These are phyloP conservation scores for Pseudochirops cupreus DNA, from an alignment of 2,797 vertebrate genomes.

Conservation along the genomic window DNA sequence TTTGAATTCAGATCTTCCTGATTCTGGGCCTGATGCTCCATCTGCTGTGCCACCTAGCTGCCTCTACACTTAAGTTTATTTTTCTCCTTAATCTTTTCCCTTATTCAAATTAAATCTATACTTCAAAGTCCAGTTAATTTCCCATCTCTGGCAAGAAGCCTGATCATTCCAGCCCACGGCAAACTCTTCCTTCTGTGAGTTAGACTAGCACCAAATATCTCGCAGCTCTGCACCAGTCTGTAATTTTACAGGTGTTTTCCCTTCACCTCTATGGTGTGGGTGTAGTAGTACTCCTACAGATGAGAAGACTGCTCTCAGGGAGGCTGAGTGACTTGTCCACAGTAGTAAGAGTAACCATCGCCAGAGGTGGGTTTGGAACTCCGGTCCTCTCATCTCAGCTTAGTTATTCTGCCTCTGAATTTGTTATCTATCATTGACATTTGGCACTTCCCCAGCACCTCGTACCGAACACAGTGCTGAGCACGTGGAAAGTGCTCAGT, in stretches of 20 bases:
- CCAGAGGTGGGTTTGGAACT: not conserved
- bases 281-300: not conserved
- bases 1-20: not conserved
- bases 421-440: not conserved
- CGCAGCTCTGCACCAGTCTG: not conserved
- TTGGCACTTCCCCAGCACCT: not conserved
- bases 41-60: not conserved
- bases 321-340: not conserved
- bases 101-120: not conserved
- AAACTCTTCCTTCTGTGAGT: not conserved
- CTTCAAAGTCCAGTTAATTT: not conserved
- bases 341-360: too few relatives aligned
- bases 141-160: not conserved
- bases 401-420: not conserved
- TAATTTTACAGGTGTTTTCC: not conserved
- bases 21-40: not conserved
- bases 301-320: not conserved
- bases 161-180: not conserved
- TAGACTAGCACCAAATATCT: not conserved
- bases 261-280: not conserved
- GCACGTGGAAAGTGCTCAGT: not conserved
- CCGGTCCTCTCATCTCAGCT: not conserved
- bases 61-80: not conserved
- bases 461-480: not conserved
- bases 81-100: not conserved